Percentiles rank a stretch among this genome's conserved stretches.
phyloP scores from a whole-genome alignment of 2,888 invertebrate genomes.

The Rhabditophanes sp. region DNA sequence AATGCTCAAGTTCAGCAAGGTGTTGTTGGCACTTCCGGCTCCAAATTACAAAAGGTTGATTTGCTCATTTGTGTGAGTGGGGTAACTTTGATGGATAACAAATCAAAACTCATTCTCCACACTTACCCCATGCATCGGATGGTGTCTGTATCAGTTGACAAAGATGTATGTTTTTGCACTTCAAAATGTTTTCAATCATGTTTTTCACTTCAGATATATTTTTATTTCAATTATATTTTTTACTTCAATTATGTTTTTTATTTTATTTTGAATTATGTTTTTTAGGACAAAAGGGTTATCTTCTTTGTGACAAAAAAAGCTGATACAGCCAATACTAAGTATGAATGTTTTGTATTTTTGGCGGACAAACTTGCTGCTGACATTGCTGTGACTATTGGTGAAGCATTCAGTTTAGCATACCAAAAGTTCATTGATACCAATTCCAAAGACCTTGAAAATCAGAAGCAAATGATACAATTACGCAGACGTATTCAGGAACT shows the following conservation, averaged over 20 bases:
- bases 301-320: slow-evolving; percentile 69
- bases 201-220: neutral
- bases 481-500: slow-evolving; percentile 72
- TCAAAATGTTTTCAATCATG: neutral
- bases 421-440: slow-evolving; percentile 62
- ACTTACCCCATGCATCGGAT: slow-evolving; percentile 91
- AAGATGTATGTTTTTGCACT: slow-evolving; percentile 52
- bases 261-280: slow-evolving; percentile 3
- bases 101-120: slow-evolving; percentile 59
- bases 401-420: slow-evolving; percentile 93
- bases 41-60: slow-evolving; percentile 64
- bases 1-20: slow-evolving; percentile 55
- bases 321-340: slow-evolving; percentile 48
- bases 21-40: slow-evolving; percentile 62
- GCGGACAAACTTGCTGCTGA: slow-evolving; percentile 92
- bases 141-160: slow-evolving; percentile 96
- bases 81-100: slow-evolving; percentile 69
- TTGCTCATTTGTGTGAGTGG: slow-evolving; percentile 93
- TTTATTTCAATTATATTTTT: slow-evolving; percentile 3
- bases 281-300: slow-evolving; percentile 74
- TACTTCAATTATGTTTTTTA: neutral
- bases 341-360: slow-evolving; percentile 89
- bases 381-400: slow-evolving; percentile 89
- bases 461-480: slow-evolving; percentile 60
- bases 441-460: slow-evolving; percentile 69